Evolutionary conservation across 2,113 vertebrate species (phyloP).

Genomic region (Pituophis catenifer): DNA sequence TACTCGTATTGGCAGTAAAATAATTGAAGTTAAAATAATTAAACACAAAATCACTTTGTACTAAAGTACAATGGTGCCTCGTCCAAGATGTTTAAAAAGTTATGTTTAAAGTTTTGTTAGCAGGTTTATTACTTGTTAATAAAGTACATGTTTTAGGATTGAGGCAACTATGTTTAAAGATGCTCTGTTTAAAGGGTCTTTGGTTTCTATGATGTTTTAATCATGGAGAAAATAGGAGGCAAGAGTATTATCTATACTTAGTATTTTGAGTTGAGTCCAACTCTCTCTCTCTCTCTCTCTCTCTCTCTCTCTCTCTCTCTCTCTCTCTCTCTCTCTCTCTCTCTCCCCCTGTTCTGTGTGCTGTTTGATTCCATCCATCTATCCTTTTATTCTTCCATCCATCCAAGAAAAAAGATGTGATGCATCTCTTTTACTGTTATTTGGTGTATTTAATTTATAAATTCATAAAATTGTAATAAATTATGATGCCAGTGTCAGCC

Average conservation of each 20-base stretch:
- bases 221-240: not conserved
- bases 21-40: not conserved
- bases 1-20: not conserved
- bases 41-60: not conserved
- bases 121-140: not conserved
- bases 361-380: not conserved
- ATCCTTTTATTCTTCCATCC: not conserved
- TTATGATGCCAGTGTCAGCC: slow-evolving; percentile 15
- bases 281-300: too few species aligned
- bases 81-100: not conserved
- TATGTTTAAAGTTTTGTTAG: not conserved
- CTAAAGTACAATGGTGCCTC: not conserved
- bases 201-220: slow-evolving; percentile 15
- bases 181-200: slow-evolving; percentile 6
- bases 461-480: slow-evolving; percentile 16
- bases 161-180: not conserved
- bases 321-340: too few species aligned
- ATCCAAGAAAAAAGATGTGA: not conserved
- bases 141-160: not conserved
- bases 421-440: not conserved
- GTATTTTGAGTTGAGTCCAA: not conserved
- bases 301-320: too few species aligned
- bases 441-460: slow-evolving; percentile 15
- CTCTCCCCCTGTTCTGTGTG: not conserved
- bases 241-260: not conserved